These are phyloP conservation scores for Scaptodrosophila latifasciaeformis DNA, from an alignment of 2,888 invertebrate genomes.

Conservation along the genomic window DNA sequence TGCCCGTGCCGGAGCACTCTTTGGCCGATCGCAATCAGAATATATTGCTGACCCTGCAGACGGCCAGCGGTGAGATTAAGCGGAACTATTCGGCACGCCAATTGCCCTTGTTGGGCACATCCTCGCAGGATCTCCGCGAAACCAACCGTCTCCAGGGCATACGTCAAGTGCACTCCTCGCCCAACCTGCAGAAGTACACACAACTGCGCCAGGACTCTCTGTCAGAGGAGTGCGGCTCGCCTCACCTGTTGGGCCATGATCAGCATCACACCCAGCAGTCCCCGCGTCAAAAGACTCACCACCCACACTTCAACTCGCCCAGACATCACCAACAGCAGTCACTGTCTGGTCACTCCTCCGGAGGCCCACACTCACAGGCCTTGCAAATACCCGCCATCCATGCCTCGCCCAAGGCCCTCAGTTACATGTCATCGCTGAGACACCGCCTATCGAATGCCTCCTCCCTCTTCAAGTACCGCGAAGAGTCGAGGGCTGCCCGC, in stretches of 20 bases:
- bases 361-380: constrained; percentile 44
- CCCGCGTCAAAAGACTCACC: constrained; percentile 27
- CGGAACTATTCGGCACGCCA: constrained; percentile 74
- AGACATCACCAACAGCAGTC: constrained; percentile 38
- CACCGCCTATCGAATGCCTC: constrained; percentile 90
- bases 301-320: constrained; percentile 42
- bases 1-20: constrained; percentile 54
- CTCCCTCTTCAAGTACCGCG: constrained; percentile 88
- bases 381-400: constrained; percentile 73
- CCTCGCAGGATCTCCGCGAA: constrained; percentile 71
- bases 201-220: constrained; percentile 52
- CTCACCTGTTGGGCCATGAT: constrained; percentile 58
- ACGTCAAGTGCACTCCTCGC: constrained; percentile 74
- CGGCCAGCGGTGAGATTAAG: constrained; percentile 73
- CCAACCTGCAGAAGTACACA: constrained; percentile 72
- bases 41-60: constrained; percentile 72
- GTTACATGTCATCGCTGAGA: constrained; percentile 82
- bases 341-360: constrained; percentile 14
- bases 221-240: constrained; percentile 56
- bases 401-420: constrained; percentile 73
- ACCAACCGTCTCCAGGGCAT: constrained; percentile 59
- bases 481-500: constrained; percentile 91
- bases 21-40: constrained; percentile 67
- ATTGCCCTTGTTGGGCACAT: constrained; percentile 69
- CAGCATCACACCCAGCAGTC: constrained; percentile 35